These are phyloP conservation scores for Glossophaga mutica DNA, from an alignment of 2,797 vertebrate genomes.

Conservation along the genomic window DNA sequence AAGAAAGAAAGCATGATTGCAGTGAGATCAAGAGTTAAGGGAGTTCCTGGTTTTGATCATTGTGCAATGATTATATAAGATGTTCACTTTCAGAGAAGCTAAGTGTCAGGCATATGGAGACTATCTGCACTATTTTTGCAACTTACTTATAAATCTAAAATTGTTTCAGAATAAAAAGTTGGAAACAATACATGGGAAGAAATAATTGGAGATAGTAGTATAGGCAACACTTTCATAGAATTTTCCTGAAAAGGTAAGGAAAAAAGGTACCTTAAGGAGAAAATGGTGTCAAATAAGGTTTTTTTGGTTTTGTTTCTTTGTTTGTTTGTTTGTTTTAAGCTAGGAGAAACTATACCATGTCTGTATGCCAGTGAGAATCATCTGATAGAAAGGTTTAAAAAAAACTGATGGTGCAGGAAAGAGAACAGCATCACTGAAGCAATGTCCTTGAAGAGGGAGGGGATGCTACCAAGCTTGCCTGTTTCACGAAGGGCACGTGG, in stretches of 20 bases:
- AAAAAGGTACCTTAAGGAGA: not conserved
- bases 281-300: not conserved
- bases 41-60: not conserved
- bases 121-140: not conserved
- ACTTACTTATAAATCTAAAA: slow-evolving; percentile 9
- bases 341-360: not conserved
- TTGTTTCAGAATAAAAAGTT: not conserved
- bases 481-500: not conserved
- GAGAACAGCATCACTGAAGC: not conserved
- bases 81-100: not conserved
- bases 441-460: not conserved
- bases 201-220: not conserved
- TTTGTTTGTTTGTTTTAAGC: not conserved
- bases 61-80: not conserved
- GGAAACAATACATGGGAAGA: not conserved
- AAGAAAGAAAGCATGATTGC: not conserved
- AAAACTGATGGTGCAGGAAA: not conserved
- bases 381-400: not conserved
- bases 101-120: not conserved
- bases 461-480: too few relatives aligned
- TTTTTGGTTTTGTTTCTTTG: not conserved
- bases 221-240: not conserved
- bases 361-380: not conserved
- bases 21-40: not conserved
- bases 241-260: not conserved